Conservation (phyloP, 2,888 invertebrate genomes). For the Acanthopleura granulata region DNA sequence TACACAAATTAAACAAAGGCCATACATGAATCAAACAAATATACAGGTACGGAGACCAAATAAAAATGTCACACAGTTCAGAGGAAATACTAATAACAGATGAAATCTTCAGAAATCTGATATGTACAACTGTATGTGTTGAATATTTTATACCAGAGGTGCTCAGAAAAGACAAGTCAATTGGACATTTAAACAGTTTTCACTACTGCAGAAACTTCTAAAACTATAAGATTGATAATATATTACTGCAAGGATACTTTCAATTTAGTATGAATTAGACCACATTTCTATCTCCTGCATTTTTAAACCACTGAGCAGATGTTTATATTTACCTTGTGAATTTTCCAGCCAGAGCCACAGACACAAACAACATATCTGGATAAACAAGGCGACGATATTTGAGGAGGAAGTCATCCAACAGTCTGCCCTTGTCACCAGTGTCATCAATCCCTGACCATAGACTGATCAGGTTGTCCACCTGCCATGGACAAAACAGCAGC, state of each 20-base stretch:
- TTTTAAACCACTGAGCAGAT: no score
- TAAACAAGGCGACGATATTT: conserved; percentile 67
- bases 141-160: no score
- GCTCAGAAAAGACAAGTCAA: no score
- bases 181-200: no score
- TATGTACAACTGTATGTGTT: no score
- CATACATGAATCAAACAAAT: not conserved
- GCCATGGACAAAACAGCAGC: conserved; percentile 17
- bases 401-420: conserved; percentile 54
- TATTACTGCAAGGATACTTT: no score
- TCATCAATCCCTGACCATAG: conserved; percentile 47
- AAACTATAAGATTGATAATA: no score
- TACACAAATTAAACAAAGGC: not conserved
- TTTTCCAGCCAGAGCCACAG: conserved; percentile 55
- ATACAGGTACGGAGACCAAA: not conserved
- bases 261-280: no score
- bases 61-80: not conserved
- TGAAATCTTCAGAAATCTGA: no score
- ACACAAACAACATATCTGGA: conserved; percentile 66
- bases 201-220: no score
- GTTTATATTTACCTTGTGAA: conserved; percentile 41
- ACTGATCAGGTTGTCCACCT: conserved; percentile 66
- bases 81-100: no score
- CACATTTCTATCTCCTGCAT: no score
- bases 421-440: conserved; percentile 21